Base-by-base conservation (phyloP, 2,797 vertebrate genomes). In the Amazona ochrocephala region DNA sequence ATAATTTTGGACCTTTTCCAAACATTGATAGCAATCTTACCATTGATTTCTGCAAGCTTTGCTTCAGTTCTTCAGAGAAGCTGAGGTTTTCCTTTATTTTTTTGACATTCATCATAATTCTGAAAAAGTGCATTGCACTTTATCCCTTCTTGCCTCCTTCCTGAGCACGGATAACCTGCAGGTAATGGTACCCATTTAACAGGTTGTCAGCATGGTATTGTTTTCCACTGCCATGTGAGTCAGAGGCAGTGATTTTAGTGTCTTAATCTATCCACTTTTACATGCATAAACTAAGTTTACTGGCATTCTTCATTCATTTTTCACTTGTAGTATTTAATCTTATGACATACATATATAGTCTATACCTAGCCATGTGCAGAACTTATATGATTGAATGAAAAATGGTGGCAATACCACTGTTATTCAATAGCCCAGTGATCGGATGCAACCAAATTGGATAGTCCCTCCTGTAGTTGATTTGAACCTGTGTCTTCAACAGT, bases 21-120 rank as follows among this genome's bases (percentile, higher is more conserved):
- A 91, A 87, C 45, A 67, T 22, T 77, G 81, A 82, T 91, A 88
- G 66, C 62, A 84, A 84, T 84, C 70, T 84, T 84, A n/a, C 9
- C 39, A 91, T 90, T 88, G 85, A 91, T 95, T 91, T 91, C 32
- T 48, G 22, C 29, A 83, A 32, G 14, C 48, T 80, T 92, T 78
- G 45, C 45, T 87, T 86, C 54, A 53, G 51, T 58, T 87, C 87
- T 72, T 91, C 45, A 61, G 60, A 76, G 71, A 26, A 93, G 42
- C 75, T 64, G 56, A 56, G 41, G 8, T 68, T 64, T 93, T 71
- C 34, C 48, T 58, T 73, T 10, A 13, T 27, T 84, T 91, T 87
- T 80, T 86, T 89, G 2, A 61, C 5, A 51, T 93, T 60, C 8
- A 20, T 89, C 37, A 23, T 79, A 71, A 51, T 89, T 89, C 48